A percentile compares a stretch with the other conserved stretches of the same genome.
Evolutionary conservation across 2,888 invertebrate genomes (phyloP).

Genomic region (Amiota minor): DNA sequence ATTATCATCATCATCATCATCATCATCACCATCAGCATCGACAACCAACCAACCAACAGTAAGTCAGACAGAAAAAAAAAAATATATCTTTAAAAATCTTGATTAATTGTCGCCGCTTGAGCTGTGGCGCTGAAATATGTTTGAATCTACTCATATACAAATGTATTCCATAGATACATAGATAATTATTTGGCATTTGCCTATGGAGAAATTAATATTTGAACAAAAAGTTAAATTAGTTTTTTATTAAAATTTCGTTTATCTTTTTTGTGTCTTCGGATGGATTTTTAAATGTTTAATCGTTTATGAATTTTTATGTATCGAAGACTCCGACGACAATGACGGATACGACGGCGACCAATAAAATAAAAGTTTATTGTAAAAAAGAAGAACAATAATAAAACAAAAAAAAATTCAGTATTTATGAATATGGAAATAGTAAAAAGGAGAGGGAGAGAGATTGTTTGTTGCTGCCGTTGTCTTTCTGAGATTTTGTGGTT

Average conservation of each 20-base stretch:
- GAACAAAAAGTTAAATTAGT: conserved; percentile 59
- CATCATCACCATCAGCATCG: conserved; percentile 42
- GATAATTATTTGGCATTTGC: conserved; percentile 4
- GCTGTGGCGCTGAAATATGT: conserved; percentile 50
- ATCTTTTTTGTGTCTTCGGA: conserved; percentile 37
- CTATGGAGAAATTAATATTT: conserved; percentile 24
- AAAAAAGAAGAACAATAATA: background rate
- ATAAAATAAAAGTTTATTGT: conserved; percentile 27
- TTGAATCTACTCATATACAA: conserved; percentile 47
- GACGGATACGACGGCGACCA: conserved; percentile 42
- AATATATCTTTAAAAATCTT: conserved; percentile 46
- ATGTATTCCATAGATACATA: background rate
- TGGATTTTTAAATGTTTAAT: conserved; percentile 68
- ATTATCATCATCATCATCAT: background rate
- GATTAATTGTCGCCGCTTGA: conserved; percentile 48
- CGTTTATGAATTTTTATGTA: conserved; percentile 64
- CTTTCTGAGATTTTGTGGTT: background rate
- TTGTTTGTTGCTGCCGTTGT: conserved; percentile 3
- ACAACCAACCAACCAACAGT: conserved; percentile 20
- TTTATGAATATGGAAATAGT: conserved; percentile 20
- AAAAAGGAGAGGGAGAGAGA: background rate
- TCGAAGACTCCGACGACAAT: background rate
- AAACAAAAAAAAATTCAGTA: background rate
- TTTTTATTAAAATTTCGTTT: conserved; percentile 63
- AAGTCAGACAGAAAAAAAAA: background rate